phyloP scores from a whole-genome alignment of 1,140 invertebrate genomes.

The Arctopsyche grandis region DNA sequence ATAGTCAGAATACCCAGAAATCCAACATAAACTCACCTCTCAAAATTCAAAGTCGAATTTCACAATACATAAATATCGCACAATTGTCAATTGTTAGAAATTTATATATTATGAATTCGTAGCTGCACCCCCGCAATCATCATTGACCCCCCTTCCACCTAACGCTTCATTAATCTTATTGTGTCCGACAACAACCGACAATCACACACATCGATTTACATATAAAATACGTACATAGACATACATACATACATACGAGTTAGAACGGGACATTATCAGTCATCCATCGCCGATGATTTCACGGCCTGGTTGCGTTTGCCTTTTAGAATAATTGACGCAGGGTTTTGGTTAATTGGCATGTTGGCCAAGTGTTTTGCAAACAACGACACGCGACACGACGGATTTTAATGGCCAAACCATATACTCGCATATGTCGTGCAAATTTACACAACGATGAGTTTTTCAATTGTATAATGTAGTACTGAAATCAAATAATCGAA shows the following conservation, averaged over 20 bases:
- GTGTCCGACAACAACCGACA: constrained; percentile 51
- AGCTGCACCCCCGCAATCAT: neutral
- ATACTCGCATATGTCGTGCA: neutral
- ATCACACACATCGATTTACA: constrained; percentile 45
- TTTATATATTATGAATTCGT: no score
- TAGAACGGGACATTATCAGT: constrained; percentile 18
- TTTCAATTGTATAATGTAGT: neutral
- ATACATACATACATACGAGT: neutral
- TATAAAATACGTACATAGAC: neutral
- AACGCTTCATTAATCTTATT: constrained; percentile 54
- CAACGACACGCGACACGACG: constrained; percentile 41
- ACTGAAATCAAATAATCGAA: neutral
- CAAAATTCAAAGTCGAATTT: neutral
- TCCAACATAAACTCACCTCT: no score
- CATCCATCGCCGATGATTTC: constrained; percentile 37
- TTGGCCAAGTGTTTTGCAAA: constrained; percentile 52
- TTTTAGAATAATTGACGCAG: constrained; percentile 51
- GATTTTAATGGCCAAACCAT: constrained; percentile 13
- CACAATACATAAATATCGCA: no score
- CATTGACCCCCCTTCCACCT: constrained; percentile 18
- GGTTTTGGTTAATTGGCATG: constrained; percentile 45
- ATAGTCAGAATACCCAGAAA: no score
- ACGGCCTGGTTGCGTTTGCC: constrained; percentile 40
- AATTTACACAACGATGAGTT: neutral
- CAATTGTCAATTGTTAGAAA: no score